A percentile compares a stretch with the other conserved stretches of the same genome.
Evolutionary conservation across 2,888 invertebrate species (phyloP).

Genomic region (Brenthis daphne): DNA sequence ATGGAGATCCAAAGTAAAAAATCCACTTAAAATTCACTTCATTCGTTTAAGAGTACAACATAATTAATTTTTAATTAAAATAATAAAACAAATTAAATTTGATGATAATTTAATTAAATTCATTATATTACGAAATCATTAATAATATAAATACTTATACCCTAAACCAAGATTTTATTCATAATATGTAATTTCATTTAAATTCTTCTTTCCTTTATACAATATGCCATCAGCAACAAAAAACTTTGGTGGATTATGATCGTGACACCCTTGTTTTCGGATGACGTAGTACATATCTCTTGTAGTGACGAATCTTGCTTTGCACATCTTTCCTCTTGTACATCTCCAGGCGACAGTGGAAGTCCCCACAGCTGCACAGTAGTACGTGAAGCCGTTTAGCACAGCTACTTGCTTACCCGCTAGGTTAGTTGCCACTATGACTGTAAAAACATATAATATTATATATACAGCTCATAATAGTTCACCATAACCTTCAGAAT

Average conservation of each 20-base stretch:
- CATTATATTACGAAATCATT: too few species aligned
- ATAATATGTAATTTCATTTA: too few species aligned
- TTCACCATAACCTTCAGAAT: too few species aligned
- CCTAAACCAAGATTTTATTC: too few species aligned
- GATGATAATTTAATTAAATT: too few species aligned
- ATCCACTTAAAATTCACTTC: too few species aligned
- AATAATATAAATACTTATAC: too few species aligned
- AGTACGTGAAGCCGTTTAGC: conserved; percentile 49
- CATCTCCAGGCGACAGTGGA: conserved; percentile 35
- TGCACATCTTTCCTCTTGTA: conserved; percentile 33
- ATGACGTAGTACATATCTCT: conserved; percentile 11
- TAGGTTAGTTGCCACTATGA: conserved; percentile 42
- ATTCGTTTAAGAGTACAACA: too few species aligned
- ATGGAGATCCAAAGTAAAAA: too few species aligned
- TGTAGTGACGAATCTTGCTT: conserved; percentile 29
- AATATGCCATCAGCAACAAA: conserved; percentile 36
- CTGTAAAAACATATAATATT: conserved; percentile 41
- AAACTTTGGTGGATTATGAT: conserved; percentile 44
- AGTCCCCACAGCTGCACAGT: conserved; percentile 37
- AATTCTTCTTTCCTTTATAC: conserved; percentile 13
- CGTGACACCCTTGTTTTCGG: conserved; percentile 39
- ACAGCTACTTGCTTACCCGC: conserved; percentile 48
- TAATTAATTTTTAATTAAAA: too few species aligned
- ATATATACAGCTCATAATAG: background rate
- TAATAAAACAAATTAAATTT: too few species aligned